phyloP scores from a whole-genome alignment of 2,888 invertebrate species.

The Eretmocerus hayati region DNA sequence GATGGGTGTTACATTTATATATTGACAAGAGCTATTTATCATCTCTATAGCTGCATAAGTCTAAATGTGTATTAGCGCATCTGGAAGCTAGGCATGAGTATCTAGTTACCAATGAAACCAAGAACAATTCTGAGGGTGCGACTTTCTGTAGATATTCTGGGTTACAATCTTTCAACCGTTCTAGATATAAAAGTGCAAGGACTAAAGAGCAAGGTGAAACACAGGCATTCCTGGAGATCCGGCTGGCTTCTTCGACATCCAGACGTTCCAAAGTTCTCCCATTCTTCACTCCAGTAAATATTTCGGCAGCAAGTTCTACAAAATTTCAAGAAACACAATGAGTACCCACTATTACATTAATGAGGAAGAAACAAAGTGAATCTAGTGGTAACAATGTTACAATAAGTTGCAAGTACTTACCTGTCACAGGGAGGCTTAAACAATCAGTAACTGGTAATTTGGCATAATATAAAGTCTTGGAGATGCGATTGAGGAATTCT shows the following conservation, averaged over 20 bases:
- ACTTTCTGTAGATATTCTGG: slow-evolving; percentile 76
- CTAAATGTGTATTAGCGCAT: no score
- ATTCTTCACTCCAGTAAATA: slow-evolving; percentile 72
- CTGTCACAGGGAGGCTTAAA: slow-evolving; percentile 72
- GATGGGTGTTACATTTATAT: neutral
- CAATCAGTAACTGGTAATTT: slow-evolving; percentile 65
- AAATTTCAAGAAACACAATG: slow-evolving; percentile 26
- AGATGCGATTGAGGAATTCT: slow-evolving; percentile 73
- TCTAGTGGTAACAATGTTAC: neutral
- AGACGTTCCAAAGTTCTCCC: slow-evolving; percentile 71
- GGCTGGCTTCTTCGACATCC: slow-evolving; percentile 68
- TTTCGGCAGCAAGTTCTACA: slow-evolving; percentile 74
- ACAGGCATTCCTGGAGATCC: slow-evolving; percentile 70
- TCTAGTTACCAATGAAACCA: slow-evolving; percentile 82
- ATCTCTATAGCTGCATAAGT: no score
- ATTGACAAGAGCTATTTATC: no score
- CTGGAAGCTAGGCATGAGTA: no score
- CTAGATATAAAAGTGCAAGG: slow-evolving; percentile 87
- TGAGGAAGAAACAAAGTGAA: slow-evolving; percentile 8
- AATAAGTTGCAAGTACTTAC: slow-evolving; percentile 41
- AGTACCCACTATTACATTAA: slow-evolving; percentile 16
- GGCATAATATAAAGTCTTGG: slow-evolving; percentile 85
- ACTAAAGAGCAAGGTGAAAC: slow-evolving; percentile 90
- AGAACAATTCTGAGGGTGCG: slow-evolving; percentile 86
- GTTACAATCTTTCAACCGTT: slow-evolving; percentile 75